phyloP scores from a whole-genome alignment of 1,140 invertebrate species.

The Aradophagus sp. region DNA sequence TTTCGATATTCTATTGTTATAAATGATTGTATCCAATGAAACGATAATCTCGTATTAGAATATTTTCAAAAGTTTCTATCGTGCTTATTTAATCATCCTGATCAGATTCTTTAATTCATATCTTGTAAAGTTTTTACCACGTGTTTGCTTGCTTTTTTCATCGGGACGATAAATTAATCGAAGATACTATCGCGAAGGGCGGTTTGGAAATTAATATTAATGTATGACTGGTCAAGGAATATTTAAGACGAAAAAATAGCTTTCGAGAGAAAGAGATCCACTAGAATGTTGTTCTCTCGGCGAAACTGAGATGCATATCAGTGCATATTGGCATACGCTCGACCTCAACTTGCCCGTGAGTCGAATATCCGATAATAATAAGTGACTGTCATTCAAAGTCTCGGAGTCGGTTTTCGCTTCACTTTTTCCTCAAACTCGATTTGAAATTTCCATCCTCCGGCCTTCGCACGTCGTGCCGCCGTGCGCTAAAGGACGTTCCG shows the following conservation, averaged over 20 bases:
- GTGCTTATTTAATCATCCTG: too few species aligned
- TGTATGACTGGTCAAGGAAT: constrained; percentile 34
- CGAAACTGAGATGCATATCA: constrained; percentile 53
- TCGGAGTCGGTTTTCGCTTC: constrained; percentile 43
- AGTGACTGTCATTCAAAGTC: constrained; percentile 61
- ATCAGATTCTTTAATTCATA: too few species aligned
- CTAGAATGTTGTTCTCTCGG: constrained; percentile 42
- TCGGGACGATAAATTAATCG: constrained; percentile 11
- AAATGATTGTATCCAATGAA: too few species aligned
- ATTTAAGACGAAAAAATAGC: constrained; percentile 36
- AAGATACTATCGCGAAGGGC: constrained; percentile 7
- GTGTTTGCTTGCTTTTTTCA: not conserved
- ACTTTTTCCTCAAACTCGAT: constrained; percentile 42
- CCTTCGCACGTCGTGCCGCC: constrained; percentile 4
- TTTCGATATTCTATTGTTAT: too few species aligned
- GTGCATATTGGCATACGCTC: constrained; percentile 62
- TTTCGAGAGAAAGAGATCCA: constrained; percentile 37
- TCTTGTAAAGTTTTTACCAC: too few species aligned
- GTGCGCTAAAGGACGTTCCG: constrained; percentile 6
- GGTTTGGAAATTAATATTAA: constrained; percentile 42
- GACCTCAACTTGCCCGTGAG: constrained; percentile 49
- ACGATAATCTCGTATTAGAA: too few species aligned
- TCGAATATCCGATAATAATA: constrained; percentile 66
- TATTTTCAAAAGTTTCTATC: too few species aligned
- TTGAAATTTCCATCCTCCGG: constrained; percentile 44